phyloP scores from a whole-genome alignment of 2,888 invertebrate species.

The Erebia palarica region DNA sequence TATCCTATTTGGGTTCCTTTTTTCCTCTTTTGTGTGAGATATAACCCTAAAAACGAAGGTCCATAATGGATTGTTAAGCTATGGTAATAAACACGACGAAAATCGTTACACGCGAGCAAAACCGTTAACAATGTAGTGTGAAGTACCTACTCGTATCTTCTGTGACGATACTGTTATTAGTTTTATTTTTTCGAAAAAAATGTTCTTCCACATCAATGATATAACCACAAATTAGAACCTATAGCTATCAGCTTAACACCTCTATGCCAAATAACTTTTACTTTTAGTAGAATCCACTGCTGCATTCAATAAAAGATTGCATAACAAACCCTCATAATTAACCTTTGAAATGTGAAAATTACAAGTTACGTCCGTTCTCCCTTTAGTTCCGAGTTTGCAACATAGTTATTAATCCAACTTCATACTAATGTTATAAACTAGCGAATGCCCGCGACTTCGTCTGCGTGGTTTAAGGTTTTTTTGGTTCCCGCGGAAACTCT shows the following conservation, averaged over 20 bases:
- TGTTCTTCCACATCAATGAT: not conserved
- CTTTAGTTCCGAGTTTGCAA: not conserved
- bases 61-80: not conserved
- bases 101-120: not conserved
- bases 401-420: not conserved
- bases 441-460: no score
- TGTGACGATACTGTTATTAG: not conserved
- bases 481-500: no score
- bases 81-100: not conserved
- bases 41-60: not conserved
- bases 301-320: not conserved
- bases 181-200: constrained; percentile 2
- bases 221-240: not conserved
- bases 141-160: not conserved
- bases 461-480: no score
- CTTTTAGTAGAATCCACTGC: constrained; percentile 10
- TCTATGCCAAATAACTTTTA: constrained; percentile 10
- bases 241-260: constrained; percentile 9
- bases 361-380: not conserved
- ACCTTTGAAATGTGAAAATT: constrained; percentile 8
- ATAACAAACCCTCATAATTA: constrained; percentile 1
- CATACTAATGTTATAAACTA: no score
- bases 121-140: not conserved
- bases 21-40: no score
- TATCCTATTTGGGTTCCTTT: no score